Conservation (phyloP, 2,113 vertebrate species). For the Pogona vitticeps region DNA sequence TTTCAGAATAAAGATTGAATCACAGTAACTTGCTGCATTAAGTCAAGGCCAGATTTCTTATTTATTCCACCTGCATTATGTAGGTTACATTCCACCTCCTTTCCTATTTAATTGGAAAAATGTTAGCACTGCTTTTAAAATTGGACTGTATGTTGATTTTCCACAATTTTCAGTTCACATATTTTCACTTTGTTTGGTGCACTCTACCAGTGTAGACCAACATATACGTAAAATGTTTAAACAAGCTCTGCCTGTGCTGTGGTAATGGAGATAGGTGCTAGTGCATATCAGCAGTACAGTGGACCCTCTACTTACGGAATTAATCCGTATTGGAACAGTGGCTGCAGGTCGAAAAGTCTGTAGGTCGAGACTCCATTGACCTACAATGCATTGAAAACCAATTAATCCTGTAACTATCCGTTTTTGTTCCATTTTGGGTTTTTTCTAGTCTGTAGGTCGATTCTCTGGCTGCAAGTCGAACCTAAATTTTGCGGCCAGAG, state of each 20-base stretch:
- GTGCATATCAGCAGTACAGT: too few relatives aligned
- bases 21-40: not conserved
- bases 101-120: not conserved
- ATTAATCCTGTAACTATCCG: too few relatives aligned
- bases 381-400: too few relatives aligned
- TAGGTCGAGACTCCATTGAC: too few relatives aligned
- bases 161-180: not conserved
- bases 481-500: too few relatives aligned
- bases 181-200: not conserved
- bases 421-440: too few relatives aligned
- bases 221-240: not conserved
- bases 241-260: not conserved
- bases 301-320: too few relatives aligned
- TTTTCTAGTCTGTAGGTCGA: too few relatives aligned
- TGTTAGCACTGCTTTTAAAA: not conserved
- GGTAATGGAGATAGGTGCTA: too few relatives aligned
- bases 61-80: not conserved
- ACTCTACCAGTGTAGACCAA: not conserved
- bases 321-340: too few relatives aligned
- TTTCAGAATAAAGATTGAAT: not conserved
- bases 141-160: not conserved
- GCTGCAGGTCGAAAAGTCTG: too few relatives aligned
- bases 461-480: too few relatives aligned
- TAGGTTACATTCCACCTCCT: not conserved
- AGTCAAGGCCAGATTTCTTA: not conserved